A percentile compares a stretch with the other conserved stretches of the same genome.
Evolutionary conservation across 1,140 invertebrate genomes (phyloP).

Genomic region (Zaprionus taronus): DNA sequence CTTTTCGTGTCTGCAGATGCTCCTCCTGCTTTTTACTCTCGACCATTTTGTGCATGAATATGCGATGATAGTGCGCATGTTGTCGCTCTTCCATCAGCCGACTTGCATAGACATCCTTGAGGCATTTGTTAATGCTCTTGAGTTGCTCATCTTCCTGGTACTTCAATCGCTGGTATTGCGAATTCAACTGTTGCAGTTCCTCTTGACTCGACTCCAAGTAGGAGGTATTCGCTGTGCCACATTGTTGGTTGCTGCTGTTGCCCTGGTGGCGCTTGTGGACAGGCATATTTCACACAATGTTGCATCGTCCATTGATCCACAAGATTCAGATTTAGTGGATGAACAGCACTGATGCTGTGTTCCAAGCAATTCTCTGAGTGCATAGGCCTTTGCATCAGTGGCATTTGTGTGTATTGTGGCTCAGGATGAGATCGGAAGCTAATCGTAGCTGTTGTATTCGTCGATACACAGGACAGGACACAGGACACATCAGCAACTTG

Average conservation of each 20-base stretch:
- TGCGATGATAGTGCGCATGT: slow-evolving; percentile 53
- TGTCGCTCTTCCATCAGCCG: slow-evolving; percentile 43
- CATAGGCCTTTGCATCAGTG: slow-evolving; percentile 32
- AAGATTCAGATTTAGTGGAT: slow-evolving; percentile 32
- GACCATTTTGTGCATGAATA: slow-evolving; percentile 54
- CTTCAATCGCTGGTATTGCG: slow-evolving; percentile 46
- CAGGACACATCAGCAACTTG: neutral
- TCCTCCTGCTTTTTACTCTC: slow-evolving; percentile 55
- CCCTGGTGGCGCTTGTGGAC: neutral
- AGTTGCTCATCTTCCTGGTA: slow-evolving; percentile 53
- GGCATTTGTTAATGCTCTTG: slow-evolving; percentile 20
- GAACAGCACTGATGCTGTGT: slow-evolving; percentile 25
- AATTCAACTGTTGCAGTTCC: slow-evolving; percentile 52
- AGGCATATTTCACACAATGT: slow-evolving; percentile 8
- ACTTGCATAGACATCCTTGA: slow-evolving; percentile 41
- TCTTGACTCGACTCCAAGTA: slow-evolving; percentile 9
- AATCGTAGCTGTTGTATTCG: neutral
- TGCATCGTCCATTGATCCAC: slow-evolving; percentile 18
- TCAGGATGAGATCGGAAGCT: neutral
- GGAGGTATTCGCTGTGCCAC: slow-evolving; percentile 8
- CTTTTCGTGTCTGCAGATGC: slow-evolving; percentile 24
- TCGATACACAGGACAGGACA: neutral
- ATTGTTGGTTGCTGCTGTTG: neutral
- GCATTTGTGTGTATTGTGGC: neutral
- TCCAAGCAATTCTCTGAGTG: neutral